Evolutionary conservation across 2,888 invertebrate genomes (phyloP).

Genomic region (Tortrix viridana): DNA sequence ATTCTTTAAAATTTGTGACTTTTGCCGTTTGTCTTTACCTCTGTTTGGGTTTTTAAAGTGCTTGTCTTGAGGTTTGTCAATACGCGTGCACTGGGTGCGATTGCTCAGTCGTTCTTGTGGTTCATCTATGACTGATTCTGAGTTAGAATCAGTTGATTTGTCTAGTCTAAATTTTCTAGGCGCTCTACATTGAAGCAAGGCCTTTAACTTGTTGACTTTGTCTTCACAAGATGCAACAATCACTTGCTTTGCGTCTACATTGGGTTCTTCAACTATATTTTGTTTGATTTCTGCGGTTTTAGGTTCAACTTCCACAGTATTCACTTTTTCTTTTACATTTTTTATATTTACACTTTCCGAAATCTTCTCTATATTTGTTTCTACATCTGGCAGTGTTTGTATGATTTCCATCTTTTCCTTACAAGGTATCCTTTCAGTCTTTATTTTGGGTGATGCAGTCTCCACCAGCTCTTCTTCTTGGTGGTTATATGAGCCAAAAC

Average conservation of each 20-base stretch:
- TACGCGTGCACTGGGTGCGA: conserved; percentile 46
- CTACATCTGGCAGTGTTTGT: conserved; percentile 6
- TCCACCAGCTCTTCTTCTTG: conserved; percentile 53
- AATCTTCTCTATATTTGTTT: background rate
- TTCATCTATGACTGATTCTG: conserved; percentile 38
- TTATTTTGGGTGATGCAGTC: conserved; percentile 55
- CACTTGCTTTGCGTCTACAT: conserved; percentile 42
- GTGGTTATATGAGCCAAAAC: conserved; percentile 53
- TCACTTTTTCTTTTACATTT: conserved; percentile 11
- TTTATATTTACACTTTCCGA: conserved; percentile 40
- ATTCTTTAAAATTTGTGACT: conserved; percentile 50
- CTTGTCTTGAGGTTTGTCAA: conserved; percentile 53
- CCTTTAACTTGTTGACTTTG: conserved; percentile 66
- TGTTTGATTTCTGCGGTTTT: conserved; percentile 23
- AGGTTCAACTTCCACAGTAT: conserved; percentile 31
- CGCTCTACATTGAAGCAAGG: conserved; percentile 55
- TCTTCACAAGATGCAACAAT: conserved; percentile 68
- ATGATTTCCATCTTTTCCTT: conserved; percentile 47
- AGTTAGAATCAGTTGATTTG: conserved; percentile 41
- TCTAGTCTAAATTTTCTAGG: conserved; percentile 46
- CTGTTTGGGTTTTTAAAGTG: conserved; percentile 57
- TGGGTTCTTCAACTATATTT: conserved; percentile 23
- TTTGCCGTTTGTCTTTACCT: conserved; percentile 50
- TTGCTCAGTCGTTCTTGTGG: conserved; percentile 39
- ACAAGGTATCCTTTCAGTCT: conserved; percentile 49